Evolutionary conservation across 2,888 invertebrate species (phyloP), one percentile per base, ranked within the genome.

Genomic region (Suillia variegata): DNA sequence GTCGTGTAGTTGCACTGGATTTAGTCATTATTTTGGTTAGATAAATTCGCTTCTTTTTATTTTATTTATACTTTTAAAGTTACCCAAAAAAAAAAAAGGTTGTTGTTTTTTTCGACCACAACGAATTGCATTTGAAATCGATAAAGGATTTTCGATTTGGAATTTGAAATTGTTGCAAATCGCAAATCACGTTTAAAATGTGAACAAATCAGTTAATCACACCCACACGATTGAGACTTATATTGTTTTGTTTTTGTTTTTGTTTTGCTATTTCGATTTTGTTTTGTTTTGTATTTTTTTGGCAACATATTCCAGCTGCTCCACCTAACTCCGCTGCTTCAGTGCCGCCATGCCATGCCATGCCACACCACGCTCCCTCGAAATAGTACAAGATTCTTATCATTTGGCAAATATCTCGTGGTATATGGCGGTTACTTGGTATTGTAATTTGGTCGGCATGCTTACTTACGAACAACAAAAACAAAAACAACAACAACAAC

Each of bases 151-250:
- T 45, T 6, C 45, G 45, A 17, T 45, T 45, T 17, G 17, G 18
- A 17, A 45, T 17, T 45, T 45, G 18, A 71, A 75, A 76, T 79
- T 78, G 76, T 77, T 70, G 73, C 78, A 77, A 78, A 77, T 77
- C 76, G 75, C 74, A 78, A 78, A 78, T 78, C 77, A 79, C 77
- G 77, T 76, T 77, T 77, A 66, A 70, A 77, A 73, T 79, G 79
- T 77, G 79, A 76, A 76, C 79, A 79, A 78, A 78, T 77, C 78
- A 74, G 75, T 77, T 74, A 77, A 79, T 77, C 77, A 76, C 79
- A 79, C 78, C 77, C 74, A 78, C 79, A 77, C 78, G 70, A 71
- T 57, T 56, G 64, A n/a, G n/a, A 34, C 49, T 56, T 24, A 56
- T 26, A 18, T 45, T 45, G 18, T 17, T 18, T 3, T 20, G 45